These are phyloP conservation scores for Phymastichus coffea DNA, from an alignment of 1,140 invertebrate species.

Conservation along the genomic window DNA sequence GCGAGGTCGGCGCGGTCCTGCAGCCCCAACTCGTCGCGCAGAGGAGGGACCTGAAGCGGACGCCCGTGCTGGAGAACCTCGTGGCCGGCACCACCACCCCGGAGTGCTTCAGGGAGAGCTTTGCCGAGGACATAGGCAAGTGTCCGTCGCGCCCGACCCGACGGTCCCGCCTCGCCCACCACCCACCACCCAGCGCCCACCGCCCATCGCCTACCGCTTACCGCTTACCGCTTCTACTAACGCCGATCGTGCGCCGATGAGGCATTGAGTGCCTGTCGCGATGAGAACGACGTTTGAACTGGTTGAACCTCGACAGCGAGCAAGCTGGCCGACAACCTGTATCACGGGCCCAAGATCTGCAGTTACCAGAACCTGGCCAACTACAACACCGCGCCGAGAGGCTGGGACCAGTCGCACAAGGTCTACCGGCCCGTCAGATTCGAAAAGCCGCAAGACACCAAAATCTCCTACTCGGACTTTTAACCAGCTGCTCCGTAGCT, in stretches of 20 bases:
- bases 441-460: constrained; percentile 53
- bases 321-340: constrained; percentile 42
- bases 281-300: too few relatives aligned
- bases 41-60: constrained; percentile 43
- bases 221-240: too few relatives aligned
- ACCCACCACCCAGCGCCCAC: too few relatives aligned
- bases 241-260: too few relatives aligned
- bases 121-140: constrained; percentile 27
- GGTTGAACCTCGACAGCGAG: constrained; percentile 31
- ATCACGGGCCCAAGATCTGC: constrained; percentile 49
- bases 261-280: too few relatives aligned
- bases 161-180: too few relatives aligned
- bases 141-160: too few relatives aligned
- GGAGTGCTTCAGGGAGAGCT: constrained; percentile 20
- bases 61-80: constrained; percentile 46
- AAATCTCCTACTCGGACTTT: constrained; percentile 65
- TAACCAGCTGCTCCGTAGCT: too few relatives aligned
- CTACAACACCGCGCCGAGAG: constrained; percentile 79
- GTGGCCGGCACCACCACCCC: constrained; percentile 31
- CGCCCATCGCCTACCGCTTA: too few relatives aligned
- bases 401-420: constrained; percentile 68
- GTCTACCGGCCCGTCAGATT: constrained; percentile 72
- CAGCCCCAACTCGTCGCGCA: constrained; percentile 45
- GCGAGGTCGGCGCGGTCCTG: constrained; percentile 40
- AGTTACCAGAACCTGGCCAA: constrained; percentile 59